Percentiles rank a stretch among this genome's conserved stretches.
phyloP scores from a whole-genome alignment of 2,888 invertebrate genomes.

The Harpagoxenus sublaevis region DNA sequence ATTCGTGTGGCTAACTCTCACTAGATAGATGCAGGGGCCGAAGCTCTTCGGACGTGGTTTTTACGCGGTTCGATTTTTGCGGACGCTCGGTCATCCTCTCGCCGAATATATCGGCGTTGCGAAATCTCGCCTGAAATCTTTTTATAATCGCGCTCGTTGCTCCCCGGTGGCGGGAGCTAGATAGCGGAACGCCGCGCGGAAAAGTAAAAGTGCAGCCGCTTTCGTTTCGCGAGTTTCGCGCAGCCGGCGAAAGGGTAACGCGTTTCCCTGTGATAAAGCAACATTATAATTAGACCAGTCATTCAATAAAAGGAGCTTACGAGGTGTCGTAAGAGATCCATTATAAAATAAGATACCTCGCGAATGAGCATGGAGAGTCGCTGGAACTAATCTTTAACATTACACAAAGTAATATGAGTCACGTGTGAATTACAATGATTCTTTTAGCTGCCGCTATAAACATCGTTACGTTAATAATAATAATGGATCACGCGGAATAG shows the following conservation, averaged over 20 bases:
- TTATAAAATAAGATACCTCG: not conserved
- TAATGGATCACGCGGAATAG: not conserved
- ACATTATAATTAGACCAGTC: slow-evolving; percentile 21
- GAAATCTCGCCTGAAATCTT: not conserved
- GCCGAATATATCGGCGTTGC: not conserved
- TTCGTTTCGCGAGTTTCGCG: slow-evolving; percentile 40
- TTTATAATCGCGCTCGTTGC: not conserved
- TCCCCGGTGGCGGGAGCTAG: slow-evolving; percentile 2
- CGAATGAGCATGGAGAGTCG: not conserved
- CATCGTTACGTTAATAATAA: not conserved
- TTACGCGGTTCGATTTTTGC: not conserved
- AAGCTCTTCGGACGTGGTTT: not conserved
- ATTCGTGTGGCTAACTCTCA: not conserved
- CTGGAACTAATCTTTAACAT: not conserved
- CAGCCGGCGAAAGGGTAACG: slow-evolving; percentile 31
- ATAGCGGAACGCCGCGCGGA: slow-evolving; percentile 42
- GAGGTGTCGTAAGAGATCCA: not conserved
- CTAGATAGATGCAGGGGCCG: not conserved
- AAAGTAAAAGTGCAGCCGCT: slow-evolving; percentile 59
- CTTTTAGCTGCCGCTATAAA: not conserved
- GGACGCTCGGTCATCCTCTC: not conserved
- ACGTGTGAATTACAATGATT: not conserved
- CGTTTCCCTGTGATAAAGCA: slow-evolving; percentile 15
- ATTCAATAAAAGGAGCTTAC: not conserved
- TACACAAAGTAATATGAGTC: not conserved